phyloP scores from a whole-genome alignment of 1,140 invertebrate genomes.

The Platyscapa corneri region DNA sequence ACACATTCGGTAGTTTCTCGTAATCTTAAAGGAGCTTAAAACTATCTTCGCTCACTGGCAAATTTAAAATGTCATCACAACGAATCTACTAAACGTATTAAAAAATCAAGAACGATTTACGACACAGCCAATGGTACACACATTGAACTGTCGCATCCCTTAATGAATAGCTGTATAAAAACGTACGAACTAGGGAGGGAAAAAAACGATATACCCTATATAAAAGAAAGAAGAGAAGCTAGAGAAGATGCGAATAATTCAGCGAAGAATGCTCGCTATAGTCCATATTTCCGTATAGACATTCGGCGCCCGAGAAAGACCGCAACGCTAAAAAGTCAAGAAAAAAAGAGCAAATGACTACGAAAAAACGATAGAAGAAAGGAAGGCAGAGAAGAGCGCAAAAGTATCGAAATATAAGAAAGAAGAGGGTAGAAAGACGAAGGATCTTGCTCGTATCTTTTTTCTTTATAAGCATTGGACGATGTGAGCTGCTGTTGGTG shows the following conservation, averaged over 20 bases:
- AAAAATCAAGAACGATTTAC: constrained; percentile 38
- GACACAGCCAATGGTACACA: not conserved
- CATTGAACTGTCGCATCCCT: not conserved
- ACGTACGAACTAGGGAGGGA: constrained; percentile 24
- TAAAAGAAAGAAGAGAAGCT: not conserved
- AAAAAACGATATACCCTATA: not conserved
- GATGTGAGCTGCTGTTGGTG: not conserved
- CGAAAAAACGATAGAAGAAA: constrained; percentile 3
- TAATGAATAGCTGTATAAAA: constrained; percentile 44
- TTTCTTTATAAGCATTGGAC: constrained; percentile 28
- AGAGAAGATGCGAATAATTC: constrained; percentile 37
- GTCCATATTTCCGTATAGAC: constrained; percentile 26
- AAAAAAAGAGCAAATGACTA: not conserved
- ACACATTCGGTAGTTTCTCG: not conserved
- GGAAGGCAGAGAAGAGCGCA: constrained; percentile 2
- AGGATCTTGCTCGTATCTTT: constrained; percentile 9
- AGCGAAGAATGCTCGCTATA: constrained; percentile 24
- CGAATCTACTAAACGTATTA: not conserved
- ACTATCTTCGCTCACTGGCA: not conserved
- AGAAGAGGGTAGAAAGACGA: constrained; percentile 11
- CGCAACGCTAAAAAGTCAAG: constrained; percentile 5
- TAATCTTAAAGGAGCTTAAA: not conserved
- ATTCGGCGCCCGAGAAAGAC: not conserved
- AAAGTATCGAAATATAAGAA: constrained; percentile 25
- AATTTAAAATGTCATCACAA: not conserved